Base-by-base conservation (phyloP, 2,888 invertebrate species). In the Cosmia trapezina region DNA sequence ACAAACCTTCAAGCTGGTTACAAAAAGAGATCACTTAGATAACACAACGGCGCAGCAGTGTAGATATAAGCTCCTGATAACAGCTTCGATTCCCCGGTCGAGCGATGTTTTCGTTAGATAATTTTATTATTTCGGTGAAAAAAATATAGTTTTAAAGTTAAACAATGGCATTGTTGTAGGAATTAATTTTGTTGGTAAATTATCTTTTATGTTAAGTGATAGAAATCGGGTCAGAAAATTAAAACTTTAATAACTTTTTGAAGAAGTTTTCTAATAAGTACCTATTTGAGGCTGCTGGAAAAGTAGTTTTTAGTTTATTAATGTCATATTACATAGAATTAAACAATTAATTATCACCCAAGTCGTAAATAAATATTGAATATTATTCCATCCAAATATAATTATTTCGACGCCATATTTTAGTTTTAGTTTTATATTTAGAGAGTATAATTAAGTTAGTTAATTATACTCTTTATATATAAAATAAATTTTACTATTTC, bases 1-100 rank as follows among this genome's bases (percentile, higher is more conserved):
- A 73, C 73, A 84, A 76, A 82, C 80, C 82, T 84, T 83, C 83
- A 80, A 85, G 84, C 79, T 79, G 84, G 76, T 83, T 78, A 89
- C 86, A 88, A 91, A 90, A 91, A 89, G 76, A 89, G 91, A 92
- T 92, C 84, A 73, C 68, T 64, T 69, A 77, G 92, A 92, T 92
- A 91, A 85, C 82, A 83, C 73, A 75, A 76, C 77, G 72, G 80
- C 81, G 80, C 85, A 84, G 89, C 89, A 85, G 87, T 85, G 89
- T 87, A 88, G 95, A 95, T 95, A 86, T 86, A 80, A 89, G 84
- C 89, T 76, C 73, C 71, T 82, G 95, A 95, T 95, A 95, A 90
- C 88, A 76, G 83, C 90, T 94, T 94, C 92, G 95, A 94, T 94
- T 94, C 95, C 93, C 92, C 90, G 87, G 89, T 86, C 85, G 89